Evolutionary conservation across 35 echinoderm and acorn worm genomes (phyloP).

Genomic region (Stichopus chloronotus): DNA sequence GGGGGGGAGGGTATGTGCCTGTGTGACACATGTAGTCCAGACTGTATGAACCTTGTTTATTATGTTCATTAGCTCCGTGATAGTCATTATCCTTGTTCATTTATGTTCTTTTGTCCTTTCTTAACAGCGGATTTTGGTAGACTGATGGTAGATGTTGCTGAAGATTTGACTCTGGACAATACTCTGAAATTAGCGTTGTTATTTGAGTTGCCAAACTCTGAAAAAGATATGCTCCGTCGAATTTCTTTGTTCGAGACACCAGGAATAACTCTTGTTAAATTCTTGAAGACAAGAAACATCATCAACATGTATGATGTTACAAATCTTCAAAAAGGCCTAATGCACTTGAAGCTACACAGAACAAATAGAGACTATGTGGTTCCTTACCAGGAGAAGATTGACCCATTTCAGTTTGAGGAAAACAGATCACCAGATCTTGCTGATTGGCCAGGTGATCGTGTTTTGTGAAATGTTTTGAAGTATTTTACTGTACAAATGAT

Average conservation of each 20-base stretch:
- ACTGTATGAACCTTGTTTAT: too few relatives aligned
- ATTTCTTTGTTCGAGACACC: constrained; percentile 18
- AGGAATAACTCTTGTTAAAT: neutral
- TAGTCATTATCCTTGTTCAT: too few relatives aligned
- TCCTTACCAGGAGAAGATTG: neutral
- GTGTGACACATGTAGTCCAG: too few relatives aligned
- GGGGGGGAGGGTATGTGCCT: too few relatives aligned
- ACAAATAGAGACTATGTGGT: neutral
- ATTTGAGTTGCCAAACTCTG: neutral
- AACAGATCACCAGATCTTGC: neutral
- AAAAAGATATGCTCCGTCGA: neutral
- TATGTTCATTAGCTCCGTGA: too few relatives aligned
- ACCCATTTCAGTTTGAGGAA: neutral
- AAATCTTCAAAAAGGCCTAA: constrained; percentile 20
- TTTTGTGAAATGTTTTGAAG: too few relatives aligned
- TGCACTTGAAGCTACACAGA: neutral
- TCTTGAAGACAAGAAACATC: constrained; percentile 21
- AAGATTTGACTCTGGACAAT: too few relatives aligned
- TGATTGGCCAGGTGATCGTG: neutral
- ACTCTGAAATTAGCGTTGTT: constrained; percentile 2
- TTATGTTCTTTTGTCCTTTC: too few relatives aligned
- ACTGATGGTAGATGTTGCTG: too few relatives aligned
- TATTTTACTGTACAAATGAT: too few relatives aligned
- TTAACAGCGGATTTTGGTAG: too few relatives aligned
- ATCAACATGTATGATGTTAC: constrained; percentile 45